Conservation (phyloP, 2,113 vertebrate genomes). For the Strix uralensis region DNA sequence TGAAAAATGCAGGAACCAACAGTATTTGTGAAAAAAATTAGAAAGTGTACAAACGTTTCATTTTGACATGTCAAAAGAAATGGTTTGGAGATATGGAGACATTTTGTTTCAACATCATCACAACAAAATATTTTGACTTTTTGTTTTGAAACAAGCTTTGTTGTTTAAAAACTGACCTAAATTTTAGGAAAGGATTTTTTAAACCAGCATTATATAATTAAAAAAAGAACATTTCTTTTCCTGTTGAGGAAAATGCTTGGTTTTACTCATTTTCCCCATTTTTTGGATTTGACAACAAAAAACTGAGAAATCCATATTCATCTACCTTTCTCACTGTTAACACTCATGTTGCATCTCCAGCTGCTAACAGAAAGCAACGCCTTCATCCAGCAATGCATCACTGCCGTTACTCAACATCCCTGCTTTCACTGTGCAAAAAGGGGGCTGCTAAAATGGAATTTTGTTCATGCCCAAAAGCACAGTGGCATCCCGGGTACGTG, state of each 20-base stretch:
- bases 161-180: slow-evolving; percentile 46
- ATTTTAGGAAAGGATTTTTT: slow-evolving; percentile 10
- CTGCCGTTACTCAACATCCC: background rate
- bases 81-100: background rate
- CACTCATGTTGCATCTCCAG: background rate
- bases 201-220: background rate
- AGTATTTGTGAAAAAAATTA: slow-evolving; percentile 50
- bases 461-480: too few relatives aligned
- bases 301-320: slow-evolving; percentile 41
- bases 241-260: background rate
- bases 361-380: background rate
- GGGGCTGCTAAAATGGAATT: background rate
- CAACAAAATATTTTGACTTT: slow-evolving; percentile 67
- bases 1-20: slow-evolving; percentile 60
- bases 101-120: slow-evolving; percentile 13
- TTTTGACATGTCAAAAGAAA: slow-evolving; percentile 43
- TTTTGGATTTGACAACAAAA: background rate
- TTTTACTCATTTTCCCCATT: background rate
- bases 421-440: background rate
- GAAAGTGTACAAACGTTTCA: slow-evolving; percentile 58
- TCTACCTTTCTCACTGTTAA: background rate
- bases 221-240: background rate
- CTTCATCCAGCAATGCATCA: background rate
- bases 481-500: background rate
- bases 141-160: slow-evolving; percentile 45